Evolutionary conservation across 2,113 vertebrate genomes (phyloP).

Genomic region (Ochotona curzoniae): DNA sequence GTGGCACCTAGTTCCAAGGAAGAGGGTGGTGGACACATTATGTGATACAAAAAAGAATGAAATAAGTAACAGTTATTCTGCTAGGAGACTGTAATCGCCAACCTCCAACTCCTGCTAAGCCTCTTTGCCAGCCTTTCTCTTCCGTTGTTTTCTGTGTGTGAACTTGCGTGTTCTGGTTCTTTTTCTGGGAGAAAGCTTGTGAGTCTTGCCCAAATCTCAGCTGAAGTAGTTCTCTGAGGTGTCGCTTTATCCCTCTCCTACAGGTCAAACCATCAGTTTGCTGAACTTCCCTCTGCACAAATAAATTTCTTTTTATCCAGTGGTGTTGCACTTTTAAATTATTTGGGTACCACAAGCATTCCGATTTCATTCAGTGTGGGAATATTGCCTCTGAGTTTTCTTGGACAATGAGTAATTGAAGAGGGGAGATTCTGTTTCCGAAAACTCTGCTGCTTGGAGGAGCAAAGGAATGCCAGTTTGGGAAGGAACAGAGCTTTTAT

Average conservation of each 20-base stretch:
- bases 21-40: background rate
- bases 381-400: background rate
- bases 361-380: background rate
- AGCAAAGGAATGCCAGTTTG: background rate
- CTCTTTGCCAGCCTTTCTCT: background rate
- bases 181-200: background rate
- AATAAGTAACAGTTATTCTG: background rate
- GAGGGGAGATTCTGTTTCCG: background rate
- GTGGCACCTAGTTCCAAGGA: background rate
- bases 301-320: background rate
- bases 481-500: background rate
- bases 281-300: background rate
- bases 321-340: background rate
- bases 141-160: background rate
- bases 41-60: background rate
- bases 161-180: background rate
- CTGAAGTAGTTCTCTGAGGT: fast-evolving
- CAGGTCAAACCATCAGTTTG: background rate
- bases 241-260: background rate
- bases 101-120: background rate
- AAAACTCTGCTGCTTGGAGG: background rate
- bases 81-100: background rate
- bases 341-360: background rate
- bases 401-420: background rate
- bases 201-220: background rate